A percentile compares a stretch with the other conserved stretches of the same genome.
These are phyloP conservation scores for Yponomeuta malinellus DNA, from an alignment of 2,888 invertebrate species.

Conservation along the genomic window DNA sequence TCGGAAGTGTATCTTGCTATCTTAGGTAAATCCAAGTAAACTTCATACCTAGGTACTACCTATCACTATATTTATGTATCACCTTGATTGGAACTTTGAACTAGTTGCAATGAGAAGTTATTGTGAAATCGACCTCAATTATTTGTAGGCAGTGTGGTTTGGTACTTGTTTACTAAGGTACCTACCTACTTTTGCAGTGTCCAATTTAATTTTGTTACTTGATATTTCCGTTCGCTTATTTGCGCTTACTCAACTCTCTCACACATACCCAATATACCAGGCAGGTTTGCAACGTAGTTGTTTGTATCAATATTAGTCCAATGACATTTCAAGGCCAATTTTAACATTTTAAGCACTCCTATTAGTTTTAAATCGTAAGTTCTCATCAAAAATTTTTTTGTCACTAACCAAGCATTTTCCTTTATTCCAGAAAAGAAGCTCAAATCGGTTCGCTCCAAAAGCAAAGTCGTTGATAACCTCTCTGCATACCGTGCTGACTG, in stretches of 20 bases:
- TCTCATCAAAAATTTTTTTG: too few relatives aligned
- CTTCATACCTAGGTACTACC: not conserved
- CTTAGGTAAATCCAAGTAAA: slow-evolving; percentile 70
- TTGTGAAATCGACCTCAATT: slow-evolving; percentile 17
- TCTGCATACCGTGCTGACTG: slow-evolving; percentile 76
- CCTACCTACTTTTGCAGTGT: not conserved
- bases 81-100: not conserved
- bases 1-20: slow-evolving; percentile 80
- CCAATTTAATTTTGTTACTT: not conserved
- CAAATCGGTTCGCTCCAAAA: slow-evolving; percentile 56
- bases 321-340: too few relatives aligned
- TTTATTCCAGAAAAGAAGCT: slow-evolving; percentile 56
- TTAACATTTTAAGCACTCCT: too few relatives aligned
- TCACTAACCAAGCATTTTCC: not conserved
- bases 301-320: too few relatives aligned
- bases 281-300: too few relatives aligned
- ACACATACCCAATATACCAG: too few relatives aligned
- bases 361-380: too few relatives aligned
- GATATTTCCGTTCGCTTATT: not conserved
- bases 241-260: not conserved
- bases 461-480: slow-evolving; percentile 75
- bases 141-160: not conserved
- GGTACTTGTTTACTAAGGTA: not conserved
- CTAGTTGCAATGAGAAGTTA: slow-evolving; percentile 18
- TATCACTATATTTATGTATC: not conserved